Conservation (phyloP, 2,888 invertebrate genomes). For the Heliconius charithonia region DNA sequence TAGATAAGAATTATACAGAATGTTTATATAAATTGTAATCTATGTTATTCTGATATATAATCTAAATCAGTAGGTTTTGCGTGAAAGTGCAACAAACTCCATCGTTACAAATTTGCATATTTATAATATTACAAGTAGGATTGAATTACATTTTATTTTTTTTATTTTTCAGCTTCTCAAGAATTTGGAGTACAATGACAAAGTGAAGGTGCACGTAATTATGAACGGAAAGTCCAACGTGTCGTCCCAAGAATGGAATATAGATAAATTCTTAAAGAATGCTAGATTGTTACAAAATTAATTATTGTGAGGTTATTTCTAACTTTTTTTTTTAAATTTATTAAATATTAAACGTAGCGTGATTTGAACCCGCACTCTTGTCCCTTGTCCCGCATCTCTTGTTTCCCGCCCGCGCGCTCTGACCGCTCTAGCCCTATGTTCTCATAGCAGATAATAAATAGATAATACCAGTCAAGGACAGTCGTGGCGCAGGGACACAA, state of each 20-base stretch:
- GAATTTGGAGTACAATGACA: conserved; percentile 87
- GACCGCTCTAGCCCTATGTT: too few species aligned
- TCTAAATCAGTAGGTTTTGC: too few species aligned
- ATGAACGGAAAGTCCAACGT: background rate
- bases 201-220: conserved; percentile 4
- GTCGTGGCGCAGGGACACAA: too few species aligned
- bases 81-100: too few species aligned
- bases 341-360: background rate
- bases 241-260: background rate
- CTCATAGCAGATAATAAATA: too few species aligned
- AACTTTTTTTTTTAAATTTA: background rate
- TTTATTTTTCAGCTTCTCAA: conserved; percentile 86
- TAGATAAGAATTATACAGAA: too few species aligned
- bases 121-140: too few species aligned
- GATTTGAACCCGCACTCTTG: background rate
- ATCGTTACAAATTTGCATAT: too few species aligned
- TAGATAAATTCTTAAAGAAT: conserved; percentile 3
- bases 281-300: background rate
- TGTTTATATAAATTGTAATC: too few species aligned
- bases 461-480: too few species aligned
- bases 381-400: background rate
- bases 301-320: background rate
- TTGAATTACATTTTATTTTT: background rate
- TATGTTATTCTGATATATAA: too few species aligned
- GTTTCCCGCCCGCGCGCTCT: background rate